Evolutionary conservation across 1,140 invertebrate genomes (phyloP), one percentile per base, ranked within the genome.

Genomic region (Campodea augens): DNA sequence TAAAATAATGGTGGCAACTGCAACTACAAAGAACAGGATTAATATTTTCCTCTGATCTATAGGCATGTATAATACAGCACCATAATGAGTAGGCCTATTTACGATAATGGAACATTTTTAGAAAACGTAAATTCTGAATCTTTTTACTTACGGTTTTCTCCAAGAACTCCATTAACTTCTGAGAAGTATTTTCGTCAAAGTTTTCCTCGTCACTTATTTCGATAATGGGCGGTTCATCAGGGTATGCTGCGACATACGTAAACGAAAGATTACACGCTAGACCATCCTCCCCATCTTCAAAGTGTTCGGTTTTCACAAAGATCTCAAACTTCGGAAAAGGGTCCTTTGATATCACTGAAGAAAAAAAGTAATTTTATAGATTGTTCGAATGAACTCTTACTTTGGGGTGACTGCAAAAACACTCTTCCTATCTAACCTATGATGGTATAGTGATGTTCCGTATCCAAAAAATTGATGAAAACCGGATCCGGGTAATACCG

Each of bases 241-340:
- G 91, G 65, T 95, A 96, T 51, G 76, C 82, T 38, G 72, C 55
- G 13, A 84, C 84, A 51, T 89, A 90, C 19, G 78, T 78, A 57
- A 95, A 91, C 52, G 78, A 69, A 49, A 89, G 63, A 48, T 69
- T 64, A 62, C 81, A 82, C 3, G 70, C 62, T 39, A 81, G 60
- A 0, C 80, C 80, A 51, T 70, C 67, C 36, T 70, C 69, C 19
- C 71, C 68, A 25, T 75, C 70, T 51, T 75, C 70, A n/a, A n/a
- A n/a, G n/a, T n/a, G n/a, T n/a, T n/a, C n/a, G n/a, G n/a, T n/a
- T n/a, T n/a, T n/a, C n/a, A n/a, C n/a, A n/a, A n/a, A n/a, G n/a
- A n/a, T n/a, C n/a, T n/a, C n/a, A n/a, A n/a, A n/a, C n/a, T n/a
- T n/a, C n/a, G n/a, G n/a, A n/a, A n/a, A n/a, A n/a, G n/a, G n/a